Evolutionary conservation across 2,797 vertebrate genomes (phyloP).

Genomic region (Anabacerthia variegaticeps): DNA sequence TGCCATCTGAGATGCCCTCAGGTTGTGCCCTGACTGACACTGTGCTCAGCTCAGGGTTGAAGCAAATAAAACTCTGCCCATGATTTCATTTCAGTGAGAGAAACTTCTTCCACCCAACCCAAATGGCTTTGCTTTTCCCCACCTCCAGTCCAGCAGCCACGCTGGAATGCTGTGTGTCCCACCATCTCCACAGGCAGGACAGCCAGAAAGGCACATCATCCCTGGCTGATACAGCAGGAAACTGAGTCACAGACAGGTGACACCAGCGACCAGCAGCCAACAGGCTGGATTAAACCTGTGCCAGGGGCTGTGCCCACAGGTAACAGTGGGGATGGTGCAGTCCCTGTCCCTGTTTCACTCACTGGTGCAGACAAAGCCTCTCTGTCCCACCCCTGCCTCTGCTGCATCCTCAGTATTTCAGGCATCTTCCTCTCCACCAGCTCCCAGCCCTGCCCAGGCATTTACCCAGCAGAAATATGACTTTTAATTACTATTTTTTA

Average conservation of each 20-base stretch:
- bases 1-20: not conserved
- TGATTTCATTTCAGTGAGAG: not conserved
- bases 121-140: not conserved
- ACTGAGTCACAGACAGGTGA: not conserved
- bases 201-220: not conserved
- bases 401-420: not conserved
- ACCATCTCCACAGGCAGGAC: not conserved
- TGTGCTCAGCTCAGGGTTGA: not conserved
- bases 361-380: not conserved
- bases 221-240: not conserved
- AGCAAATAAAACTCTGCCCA: not conserved
- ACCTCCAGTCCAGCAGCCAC: not conserved
- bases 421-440: not conserved
- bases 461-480: slow-evolving; percentile 46
- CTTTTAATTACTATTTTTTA: slow-evolving; percentile 69
- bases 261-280: not conserved
- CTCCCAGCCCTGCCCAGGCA: slow-evolving; percentile 10
- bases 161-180: accelerated
- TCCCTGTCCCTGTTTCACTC: not conserved
- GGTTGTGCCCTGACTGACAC: not conserved
- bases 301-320: not conserved
- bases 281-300: not conserved
- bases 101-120: not conserved
- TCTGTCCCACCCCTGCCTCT: not conserved
- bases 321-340: not conserved